Evolutionary conservation across 2,113 vertebrate species (phyloP), one percentile per base, ranked within the genome.

Genomic region (Nibea albiflora): DNA sequence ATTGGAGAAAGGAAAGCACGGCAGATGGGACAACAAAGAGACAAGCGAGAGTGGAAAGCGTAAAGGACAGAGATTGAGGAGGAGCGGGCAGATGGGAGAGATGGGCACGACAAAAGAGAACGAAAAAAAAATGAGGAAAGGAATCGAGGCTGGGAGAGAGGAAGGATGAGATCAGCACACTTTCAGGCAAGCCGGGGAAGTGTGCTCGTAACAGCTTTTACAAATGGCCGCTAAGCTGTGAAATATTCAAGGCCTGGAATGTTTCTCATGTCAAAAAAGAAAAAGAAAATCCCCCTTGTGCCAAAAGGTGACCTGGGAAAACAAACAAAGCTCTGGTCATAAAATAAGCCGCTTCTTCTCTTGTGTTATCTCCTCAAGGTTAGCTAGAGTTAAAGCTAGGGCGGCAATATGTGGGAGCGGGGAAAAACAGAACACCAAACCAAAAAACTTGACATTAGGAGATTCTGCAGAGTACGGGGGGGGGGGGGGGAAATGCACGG

Each of bases 221-320:
- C 76, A 89, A 88, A 93, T 85, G 83, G 81, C 78, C 9, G 12
- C 76, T 62, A 66, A 80, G 86, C 72, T 79, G 85, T 81, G 86
- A 90, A 90, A 91, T 88, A 83, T 88, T 85, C 82, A 83, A 87
- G 78, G 71, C 79, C 83, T 77, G 57, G 76, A 67, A 83, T 53
- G 61, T 58, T 76, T 85, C 85, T 92, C 75, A 66, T 90, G 86
- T 85, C 88, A 62, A 60, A 89, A 35, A 35, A 35, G 1, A 35
- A 8, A 35, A 35, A 8, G 35, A 35, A 80, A 62, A 64, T 31
- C 66, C 46, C 53, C 12, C 5, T 11, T 12, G 73, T 6, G 28
- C 81, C 89, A 90, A 88, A 87, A 83, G 84, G 68, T 50, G 68
- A 88, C 44, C 82, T 28, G 44, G n/a, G 3, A 87, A 91, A 89